These are phyloP conservation scores for Chromis chromis DNA, from an alignment of 2,797 vertebrate genomes.

Conservation along the genomic window DNA sequence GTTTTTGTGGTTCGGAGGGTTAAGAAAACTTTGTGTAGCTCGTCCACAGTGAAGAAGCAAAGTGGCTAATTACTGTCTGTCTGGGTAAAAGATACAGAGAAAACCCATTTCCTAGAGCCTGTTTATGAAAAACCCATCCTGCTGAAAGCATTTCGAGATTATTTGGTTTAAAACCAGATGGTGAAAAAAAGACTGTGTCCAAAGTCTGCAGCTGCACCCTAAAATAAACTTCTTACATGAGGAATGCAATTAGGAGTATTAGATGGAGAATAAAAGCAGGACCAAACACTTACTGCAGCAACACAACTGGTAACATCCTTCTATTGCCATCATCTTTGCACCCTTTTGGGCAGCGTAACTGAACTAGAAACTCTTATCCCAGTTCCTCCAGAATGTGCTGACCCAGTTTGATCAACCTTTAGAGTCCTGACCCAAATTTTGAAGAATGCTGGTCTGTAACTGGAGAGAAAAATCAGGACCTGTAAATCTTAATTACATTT, in stretches of 20 bases:
- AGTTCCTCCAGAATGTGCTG: conserved; percentile 17
- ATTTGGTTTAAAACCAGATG: neutral
- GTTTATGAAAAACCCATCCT: conserved; percentile 2
- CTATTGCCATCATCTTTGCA: neutral
- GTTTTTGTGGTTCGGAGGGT: too few relatives aligned
- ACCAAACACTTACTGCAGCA: neutral
- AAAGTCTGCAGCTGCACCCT: conserved; percentile 17
- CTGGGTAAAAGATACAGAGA: neutral
- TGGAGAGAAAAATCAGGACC: conserved; percentile 39
- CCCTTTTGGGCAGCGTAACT: conserved; percentile 1
- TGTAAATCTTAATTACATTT: conserved; percentile 57
- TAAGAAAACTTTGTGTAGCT: neutral
- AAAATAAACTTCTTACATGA: neutral
- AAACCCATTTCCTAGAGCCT: neutral
- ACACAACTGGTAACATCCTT: neutral
- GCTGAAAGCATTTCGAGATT: conserved; percentile 5
- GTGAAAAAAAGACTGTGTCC: neutral
- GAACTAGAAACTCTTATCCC: conserved; percentile 15
- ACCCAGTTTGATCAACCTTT: conserved; percentile 56
- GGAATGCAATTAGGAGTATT: neutral
- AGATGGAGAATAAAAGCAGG: neutral
- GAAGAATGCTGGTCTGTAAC: conserved; percentile 42
- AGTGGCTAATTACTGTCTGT: neutral
- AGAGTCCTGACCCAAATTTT: conserved; percentile 55
- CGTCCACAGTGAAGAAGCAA: neutral